Conservation (phyloP, 2,113 vertebrate species). For the Actinemys pallida region DNA sequence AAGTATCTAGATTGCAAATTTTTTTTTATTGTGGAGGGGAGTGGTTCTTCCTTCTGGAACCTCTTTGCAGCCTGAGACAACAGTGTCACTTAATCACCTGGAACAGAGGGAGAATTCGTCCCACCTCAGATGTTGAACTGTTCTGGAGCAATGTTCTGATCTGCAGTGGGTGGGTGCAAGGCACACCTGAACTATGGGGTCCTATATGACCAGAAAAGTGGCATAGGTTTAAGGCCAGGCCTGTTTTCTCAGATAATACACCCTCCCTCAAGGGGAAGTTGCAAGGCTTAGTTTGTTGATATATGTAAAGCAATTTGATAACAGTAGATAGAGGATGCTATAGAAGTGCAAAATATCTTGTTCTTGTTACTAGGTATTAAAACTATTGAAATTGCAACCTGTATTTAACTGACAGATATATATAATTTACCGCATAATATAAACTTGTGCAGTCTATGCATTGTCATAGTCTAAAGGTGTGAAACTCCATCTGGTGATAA, state of each 20-base stretch:
- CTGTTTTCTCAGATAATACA: conserved; percentile 4
- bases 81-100: not conserved
- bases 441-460: not conserved
- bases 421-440: not conserved
- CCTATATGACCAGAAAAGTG: not conserved
- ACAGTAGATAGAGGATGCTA: not conserved
- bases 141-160: not conserved
- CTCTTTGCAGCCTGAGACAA: not conserved
- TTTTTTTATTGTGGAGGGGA: not conserved
- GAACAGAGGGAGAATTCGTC: not conserved
- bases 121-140: not conserved
- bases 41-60: not conserved
- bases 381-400: not conserved
- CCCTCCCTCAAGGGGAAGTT: not conserved
- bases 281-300: not conserved
- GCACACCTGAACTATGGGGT: not conserved
- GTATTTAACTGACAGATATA: not conserved
- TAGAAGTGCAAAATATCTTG: not conserved
- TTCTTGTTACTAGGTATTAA: not conserved
- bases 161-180: not conserved
- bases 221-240: not conserved
- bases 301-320: not conserved
- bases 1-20: not conserved
- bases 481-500: not conserved
- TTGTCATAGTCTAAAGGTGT: not conserved